Conservation (phyloP, 2,113 vertebrate genomes). For the Podilymbus podiceps region DNA sequence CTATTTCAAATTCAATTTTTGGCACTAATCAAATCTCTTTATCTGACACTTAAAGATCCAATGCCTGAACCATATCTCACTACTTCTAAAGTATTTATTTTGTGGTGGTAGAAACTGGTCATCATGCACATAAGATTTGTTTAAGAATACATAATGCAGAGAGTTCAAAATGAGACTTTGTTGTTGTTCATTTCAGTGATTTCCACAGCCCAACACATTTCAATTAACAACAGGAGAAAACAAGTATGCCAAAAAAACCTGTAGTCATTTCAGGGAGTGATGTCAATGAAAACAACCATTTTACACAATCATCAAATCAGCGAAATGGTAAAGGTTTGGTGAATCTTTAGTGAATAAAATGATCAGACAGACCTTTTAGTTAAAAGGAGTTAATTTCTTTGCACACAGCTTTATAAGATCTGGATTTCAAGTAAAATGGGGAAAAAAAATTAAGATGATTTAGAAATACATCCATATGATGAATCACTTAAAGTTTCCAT, state of each 20-base stretch:
- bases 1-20: not conserved
- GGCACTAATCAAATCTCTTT: not conserved
- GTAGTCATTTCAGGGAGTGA: not conserved
- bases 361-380: not conserved
- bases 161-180: not conserved
- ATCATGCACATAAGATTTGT: not conserved
- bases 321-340: not conserved
- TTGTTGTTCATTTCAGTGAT: not conserved
- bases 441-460: not conserved
- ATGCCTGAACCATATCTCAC: not conserved
- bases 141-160: not conserved
- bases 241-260: rapidly evolving
- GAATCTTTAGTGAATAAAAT: not conserved
- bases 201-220: not conserved
- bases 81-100: not conserved
- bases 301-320: not conserved
- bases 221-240: not conserved
- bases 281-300: not conserved
- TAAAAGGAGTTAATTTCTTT: not conserved
- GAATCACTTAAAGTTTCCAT: not conserved
- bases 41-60: not conserved
- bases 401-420: not conserved
- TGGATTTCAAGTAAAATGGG: not conserved
- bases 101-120: not conserved
- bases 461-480: not conserved